Evolutionary conservation across 1,140 invertebrate species (phyloP), one percentile per base, ranked within the genome.

Genomic region (Andricus grossulariae): DNA sequence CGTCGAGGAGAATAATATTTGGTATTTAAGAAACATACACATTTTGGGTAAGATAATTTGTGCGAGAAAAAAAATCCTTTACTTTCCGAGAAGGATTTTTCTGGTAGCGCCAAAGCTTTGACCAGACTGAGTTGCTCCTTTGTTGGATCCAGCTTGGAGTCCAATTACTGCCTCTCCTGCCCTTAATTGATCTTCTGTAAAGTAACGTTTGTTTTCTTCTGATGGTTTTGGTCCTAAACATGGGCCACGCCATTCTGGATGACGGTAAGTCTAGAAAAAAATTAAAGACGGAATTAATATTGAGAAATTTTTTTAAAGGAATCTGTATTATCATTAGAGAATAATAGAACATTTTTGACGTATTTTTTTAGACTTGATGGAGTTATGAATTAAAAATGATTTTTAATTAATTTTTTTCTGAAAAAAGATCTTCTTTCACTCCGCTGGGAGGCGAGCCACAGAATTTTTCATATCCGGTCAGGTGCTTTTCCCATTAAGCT

Each of bases 61-160:
- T 13, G 19, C 32, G 0, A 54, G 16, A 49, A 19, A 18, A 4
- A 49, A 74, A 74, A 57, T 51, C 4, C 13, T 77, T 86, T 94
- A 97, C 93, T 97, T 97, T 92, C 96, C 96, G 84, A 97, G 93
- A 81, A 97, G 92, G 90, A 97, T 97, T 91, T 97, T 97, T 88
- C 96, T 94, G 78, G 95, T 96, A 82, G 98, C 98, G 73, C 98
- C 98, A 75, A 99, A 94, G 90, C 95, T 99, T 89, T 97, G 95
- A 5, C 98, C 98, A 57, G 96, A 94, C 91, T 98, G 97, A 60
- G 96, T 96, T 80, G 97, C 97, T 52, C 97, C 98, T 89, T 98
- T 98, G 94, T 99, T 99, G 84, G 94, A 95, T n/a, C 98, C 98
- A 84, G 97, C 97, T 92, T 99, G 98, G 15, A 99, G 94, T 84